These are phyloP conservation scores for Mobula birostris DNA, from an alignment of 2,113 vertebrate species.

Conservation along the genomic window DNA sequence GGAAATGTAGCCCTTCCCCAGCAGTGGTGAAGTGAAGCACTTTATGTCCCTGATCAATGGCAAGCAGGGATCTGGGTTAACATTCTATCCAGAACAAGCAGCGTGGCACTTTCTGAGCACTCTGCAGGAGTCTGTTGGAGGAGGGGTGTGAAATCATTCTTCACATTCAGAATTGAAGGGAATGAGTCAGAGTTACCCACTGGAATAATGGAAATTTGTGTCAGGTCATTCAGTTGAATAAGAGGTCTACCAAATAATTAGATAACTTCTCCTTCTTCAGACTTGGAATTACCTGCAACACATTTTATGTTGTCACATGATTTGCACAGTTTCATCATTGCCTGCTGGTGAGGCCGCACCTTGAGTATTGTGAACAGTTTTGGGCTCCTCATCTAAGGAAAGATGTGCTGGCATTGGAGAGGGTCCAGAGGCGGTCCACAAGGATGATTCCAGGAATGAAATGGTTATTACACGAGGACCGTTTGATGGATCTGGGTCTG, in stretches of 20 bases:
- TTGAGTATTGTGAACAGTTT: too few species aligned
- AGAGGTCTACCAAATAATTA: background rate
- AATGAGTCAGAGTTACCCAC: background rate
- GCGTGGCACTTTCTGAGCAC: background rate
- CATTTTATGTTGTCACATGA: background rate
- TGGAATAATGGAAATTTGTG: background rate
- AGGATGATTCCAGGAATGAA: too few species aligned
- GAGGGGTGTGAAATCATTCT: background rate
- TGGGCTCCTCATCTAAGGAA: too few species aligned
- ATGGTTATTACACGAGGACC: too few species aligned
- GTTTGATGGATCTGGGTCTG: too few species aligned
- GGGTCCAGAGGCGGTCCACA: too few species aligned
- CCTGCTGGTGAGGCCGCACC: too few species aligned
- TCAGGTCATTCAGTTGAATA: background rate
- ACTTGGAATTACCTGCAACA: background rate
- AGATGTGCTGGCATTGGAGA: too few species aligned
- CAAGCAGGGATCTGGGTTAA: background rate
- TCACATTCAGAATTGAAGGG: too few species aligned
- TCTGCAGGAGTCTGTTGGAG: background rate
- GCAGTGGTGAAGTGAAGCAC: background rate
- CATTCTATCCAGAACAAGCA: background rate
- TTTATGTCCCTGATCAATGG: background rate
- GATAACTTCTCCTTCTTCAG: background rate
- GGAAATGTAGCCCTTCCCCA: background rate
- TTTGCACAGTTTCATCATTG: background rate